phyloP scores from a whole-genome alignment of 1,140 invertebrate species.

The Drosophila cardini region DNA sequence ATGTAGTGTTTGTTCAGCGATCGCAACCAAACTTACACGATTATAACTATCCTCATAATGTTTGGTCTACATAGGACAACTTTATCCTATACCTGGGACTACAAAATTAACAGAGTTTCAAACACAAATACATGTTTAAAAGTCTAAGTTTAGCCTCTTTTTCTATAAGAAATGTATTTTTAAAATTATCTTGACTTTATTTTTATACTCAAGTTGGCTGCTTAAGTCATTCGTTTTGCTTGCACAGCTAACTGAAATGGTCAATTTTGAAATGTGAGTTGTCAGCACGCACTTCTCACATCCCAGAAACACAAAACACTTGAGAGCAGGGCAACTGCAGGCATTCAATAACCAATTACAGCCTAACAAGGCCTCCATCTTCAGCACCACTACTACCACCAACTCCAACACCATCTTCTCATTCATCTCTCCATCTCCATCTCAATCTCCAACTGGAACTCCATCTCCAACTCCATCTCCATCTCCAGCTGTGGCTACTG shows the following conservation, averaged over 20 bases:
- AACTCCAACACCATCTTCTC: constrained; percentile 27
- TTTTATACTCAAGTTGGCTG: constrained; percentile 9
- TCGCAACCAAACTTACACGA: too few species aligned
- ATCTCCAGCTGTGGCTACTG: constrained; percentile 42
- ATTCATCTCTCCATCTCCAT: constrained; percentile 32
- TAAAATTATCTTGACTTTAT: too few species aligned
- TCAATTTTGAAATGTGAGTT: background rate
- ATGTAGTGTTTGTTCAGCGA: too few species aligned
- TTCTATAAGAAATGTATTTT: too few species aligned
- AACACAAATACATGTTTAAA: too few species aligned
- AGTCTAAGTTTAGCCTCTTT: too few species aligned
- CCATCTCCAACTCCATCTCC: constrained; percentile 29
- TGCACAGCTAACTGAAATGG: constrained; percentile 27
- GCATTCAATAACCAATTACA: constrained; percentile 80
- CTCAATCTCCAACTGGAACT: constrained; percentile 15
- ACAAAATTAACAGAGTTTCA: too few species aligned
- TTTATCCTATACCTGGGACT: too few species aligned
- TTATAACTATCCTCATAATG: too few species aligned
- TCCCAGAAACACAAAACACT: constrained; percentile 31
- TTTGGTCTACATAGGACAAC: too few species aligned
- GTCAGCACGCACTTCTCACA: constrained; percentile 75
- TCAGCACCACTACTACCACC: constrained; percentile 3
- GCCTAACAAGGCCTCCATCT: constrained; percentile 70
- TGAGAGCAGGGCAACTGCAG: constrained; percentile 30
- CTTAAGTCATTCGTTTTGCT: constrained; percentile 49